Evolutionary conservation across 2,113 vertebrate species (phyloP).

Genomic region (Trichechus manatus): DNA sequence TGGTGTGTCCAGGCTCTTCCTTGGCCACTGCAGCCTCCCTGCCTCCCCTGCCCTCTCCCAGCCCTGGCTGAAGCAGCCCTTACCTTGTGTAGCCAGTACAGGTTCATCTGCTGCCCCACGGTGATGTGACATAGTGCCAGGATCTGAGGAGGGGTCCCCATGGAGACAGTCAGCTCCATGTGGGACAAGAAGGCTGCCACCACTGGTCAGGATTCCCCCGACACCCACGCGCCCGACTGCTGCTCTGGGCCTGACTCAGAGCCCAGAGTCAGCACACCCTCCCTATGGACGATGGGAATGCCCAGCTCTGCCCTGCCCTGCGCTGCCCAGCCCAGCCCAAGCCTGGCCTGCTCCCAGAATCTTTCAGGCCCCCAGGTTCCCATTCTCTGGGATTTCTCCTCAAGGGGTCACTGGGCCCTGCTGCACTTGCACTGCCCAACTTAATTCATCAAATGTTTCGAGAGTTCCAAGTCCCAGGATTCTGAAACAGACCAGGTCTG

Average conservation of each 20-base stretch:
- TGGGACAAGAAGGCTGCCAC: neutral
- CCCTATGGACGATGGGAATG: neutral
- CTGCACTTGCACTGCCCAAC: neutral
- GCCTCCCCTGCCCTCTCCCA: neutral
- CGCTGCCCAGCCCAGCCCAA: neutral
- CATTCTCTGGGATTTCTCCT: neutral
- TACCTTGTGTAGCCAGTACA: conserved; percentile 99
- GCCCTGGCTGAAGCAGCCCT: neutral
- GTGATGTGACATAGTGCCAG: conserved; percentile 96
- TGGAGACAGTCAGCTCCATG: neutral
- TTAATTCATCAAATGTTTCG: neutral
- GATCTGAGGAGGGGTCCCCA: conserved; percentile 87
- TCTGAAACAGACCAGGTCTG: conserved; percentile 24
- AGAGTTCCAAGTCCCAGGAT: neutral
- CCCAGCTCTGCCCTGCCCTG: neutral
- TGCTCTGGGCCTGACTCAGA: neutral
- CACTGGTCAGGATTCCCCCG: neutral
- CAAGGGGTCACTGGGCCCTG: neutral
- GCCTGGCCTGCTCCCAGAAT: conserved; percentile 10
- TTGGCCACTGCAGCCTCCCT: neutral
- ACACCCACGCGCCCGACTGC: neutral
- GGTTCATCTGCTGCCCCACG: conserved; percentile 96
- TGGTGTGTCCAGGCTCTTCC: fast-evolving
- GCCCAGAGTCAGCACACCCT: neutral
- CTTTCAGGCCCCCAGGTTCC: neutral